phyloP scores from a whole-genome alignment of 2,113 vertebrate genomes.

The Periophthalmus modestus region DNA sequence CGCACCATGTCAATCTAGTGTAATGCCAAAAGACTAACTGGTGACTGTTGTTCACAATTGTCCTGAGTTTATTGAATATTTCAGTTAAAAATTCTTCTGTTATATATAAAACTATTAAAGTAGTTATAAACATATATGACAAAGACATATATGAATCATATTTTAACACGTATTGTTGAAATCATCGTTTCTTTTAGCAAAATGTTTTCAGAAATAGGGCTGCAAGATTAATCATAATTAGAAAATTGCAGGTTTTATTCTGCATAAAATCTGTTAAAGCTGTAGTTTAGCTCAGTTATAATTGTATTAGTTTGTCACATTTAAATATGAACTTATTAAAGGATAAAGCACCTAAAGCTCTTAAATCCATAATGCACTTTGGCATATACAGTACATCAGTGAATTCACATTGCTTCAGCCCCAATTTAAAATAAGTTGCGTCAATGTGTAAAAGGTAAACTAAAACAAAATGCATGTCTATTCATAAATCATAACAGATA shows the following conservation, averaged over 20 bases:
- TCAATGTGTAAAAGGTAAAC: background rate
- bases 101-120: too few relatives aligned
- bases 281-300: too few relatives aligned
- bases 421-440: background rate
- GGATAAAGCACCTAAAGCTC: too few relatives aligned
- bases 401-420: background rate
- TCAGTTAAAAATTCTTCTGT: background rate
- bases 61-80: background rate
- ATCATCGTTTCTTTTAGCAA: too few relatives aligned
- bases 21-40: constrained; percentile 44
- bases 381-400: background rate
- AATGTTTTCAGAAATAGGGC: too few relatives aligned
- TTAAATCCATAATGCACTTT: background rate
- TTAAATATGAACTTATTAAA: too few relatives aligned
- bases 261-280: too few relatives aligned
- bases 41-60: constrained; percentile 20
- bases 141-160: background rate
- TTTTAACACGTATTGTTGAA: too few relatives aligned
- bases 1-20: constrained; percentile 40
- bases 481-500: background rate
- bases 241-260: too few relatives aligned
- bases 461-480: background rate
- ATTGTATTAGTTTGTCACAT: too few relatives aligned
- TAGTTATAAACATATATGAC: background rate
- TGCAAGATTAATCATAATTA: too few relatives aligned